Evolutionary conservation across 2,888 invertebrate genomes (phyloP), one percentile per base, ranked within the genome.

Genomic region (Eupsilia transversa): DNA sequence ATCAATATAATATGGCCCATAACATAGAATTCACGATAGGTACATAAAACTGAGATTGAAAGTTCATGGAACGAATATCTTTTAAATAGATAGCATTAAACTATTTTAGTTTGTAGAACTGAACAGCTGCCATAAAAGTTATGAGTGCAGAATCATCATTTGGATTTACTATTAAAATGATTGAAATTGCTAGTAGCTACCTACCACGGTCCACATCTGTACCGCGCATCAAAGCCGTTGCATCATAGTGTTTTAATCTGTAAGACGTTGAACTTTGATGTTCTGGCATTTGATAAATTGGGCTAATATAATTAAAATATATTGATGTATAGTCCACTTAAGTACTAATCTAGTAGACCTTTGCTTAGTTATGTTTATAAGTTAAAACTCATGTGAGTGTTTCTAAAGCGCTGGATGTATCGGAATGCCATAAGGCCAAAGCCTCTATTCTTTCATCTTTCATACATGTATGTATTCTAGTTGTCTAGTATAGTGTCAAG

Each of bases 191-290:
- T 41, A 61, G 35, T 33, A 79, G 35, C 52, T 43, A 64, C 27
- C 27, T 68, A 49, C 49, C 65, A 33, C 57, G 60, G 91, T 88
- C 91, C 80, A 88, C 88, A 92, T 90, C 88, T 87, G 80, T 74
- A 74, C 56, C 80, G 86, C 84, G 84, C 88, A 90, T 91, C 89
- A 90, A 87, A 90, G 79, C 54, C 54, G 72, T 88, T 89, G 88
- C 88, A 80, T 86, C 86, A 86, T 63, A 74, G 66, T 33, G 54
- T 76, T 82, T 74, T 83, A 87, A 87, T 86, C 85, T 86, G 74
- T 72, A 79, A 85, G 87, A 70, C 87, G 82, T 86, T 89, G 83
- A 86, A 87, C 88, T 90, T 88, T 89, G 81, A 86, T 89, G 87
- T 85, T 84, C 87, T 86, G 88, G 83, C 87, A 83, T 83, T 85